A percentile compares a stretch with the other conserved stretches of the same genome.
Conservation (phyloP, 2,797 vertebrate genomes). For the Sylvilagus floridanus region DNA sequence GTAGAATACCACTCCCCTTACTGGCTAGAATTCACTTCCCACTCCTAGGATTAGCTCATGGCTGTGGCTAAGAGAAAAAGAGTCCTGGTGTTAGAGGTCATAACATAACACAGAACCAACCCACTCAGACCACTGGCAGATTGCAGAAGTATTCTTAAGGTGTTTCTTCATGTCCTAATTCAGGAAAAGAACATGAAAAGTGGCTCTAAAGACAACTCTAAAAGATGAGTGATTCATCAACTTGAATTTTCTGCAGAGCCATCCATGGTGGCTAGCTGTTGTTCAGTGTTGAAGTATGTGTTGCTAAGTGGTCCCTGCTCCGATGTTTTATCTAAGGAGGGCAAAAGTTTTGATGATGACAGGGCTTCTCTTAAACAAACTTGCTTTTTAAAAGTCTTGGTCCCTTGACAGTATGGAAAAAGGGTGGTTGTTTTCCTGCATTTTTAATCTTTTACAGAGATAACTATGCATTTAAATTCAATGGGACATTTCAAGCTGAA, state of each 20-base stretch:
- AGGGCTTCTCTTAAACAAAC: constrained; percentile 46
- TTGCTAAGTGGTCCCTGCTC: not conserved
- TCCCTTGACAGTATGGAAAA: constrained; percentile 41
- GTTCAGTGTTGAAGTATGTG: not conserved
- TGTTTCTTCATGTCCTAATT: not conserved
- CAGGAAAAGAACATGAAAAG: constrained; percentile 14
- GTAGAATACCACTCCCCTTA: not conserved
- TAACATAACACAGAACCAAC: not conserved
- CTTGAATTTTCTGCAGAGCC: not conserved
- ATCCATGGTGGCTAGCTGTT: not conserved
- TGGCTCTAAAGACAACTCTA: not conserved
- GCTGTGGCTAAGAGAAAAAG: not conserved
- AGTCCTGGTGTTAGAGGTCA: not conserved
- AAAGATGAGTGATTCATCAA: not conserved
- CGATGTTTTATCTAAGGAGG: not conserved
- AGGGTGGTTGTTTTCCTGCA: constrained; percentile 9
- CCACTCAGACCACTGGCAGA: not conserved
- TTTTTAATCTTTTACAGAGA: constrained; percentile 50
- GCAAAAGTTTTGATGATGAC: constrained; percentile 17
- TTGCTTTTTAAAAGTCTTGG: constrained; percentile 30
- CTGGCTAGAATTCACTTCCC: constrained; percentile 18
- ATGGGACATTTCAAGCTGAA: constrained; percentile 53
- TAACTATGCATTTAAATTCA: constrained; percentile 44
- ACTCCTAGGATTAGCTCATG: not conserved
- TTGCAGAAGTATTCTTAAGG: not conserved